Conservation (phyloP, 2,797 vertebrate species). For the Xiphophorus birchmanni region DNA sequence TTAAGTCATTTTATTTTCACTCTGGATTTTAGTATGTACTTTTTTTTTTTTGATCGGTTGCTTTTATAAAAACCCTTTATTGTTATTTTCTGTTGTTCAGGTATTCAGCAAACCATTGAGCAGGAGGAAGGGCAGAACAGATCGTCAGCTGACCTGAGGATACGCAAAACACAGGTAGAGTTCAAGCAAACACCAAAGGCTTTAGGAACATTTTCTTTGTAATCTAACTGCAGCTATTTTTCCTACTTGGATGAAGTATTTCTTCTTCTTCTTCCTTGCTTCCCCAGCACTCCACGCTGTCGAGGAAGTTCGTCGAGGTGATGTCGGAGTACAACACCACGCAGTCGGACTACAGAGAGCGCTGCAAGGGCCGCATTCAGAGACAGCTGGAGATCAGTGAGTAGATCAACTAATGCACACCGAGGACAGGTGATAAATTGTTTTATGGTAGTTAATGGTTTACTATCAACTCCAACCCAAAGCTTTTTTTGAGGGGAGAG, state of each 20-base stretch:
- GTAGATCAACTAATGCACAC: slow-evolving; percentile 54
- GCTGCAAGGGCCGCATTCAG: slow-evolving; percentile 96
- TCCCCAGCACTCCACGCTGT: slow-evolving; percentile 92
- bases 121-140: slow-evolving; percentile 93
- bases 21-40: slow-evolving; percentile 93
- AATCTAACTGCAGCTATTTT: not conserved
- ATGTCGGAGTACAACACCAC: slow-evolving; percentile 98
- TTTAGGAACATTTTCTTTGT: not conserved
- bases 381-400: slow-evolving; percentile 98
- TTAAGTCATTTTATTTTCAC: slow-evolving; percentile 91
- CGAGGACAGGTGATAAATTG: not conserved
- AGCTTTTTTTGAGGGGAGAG: not conserved
- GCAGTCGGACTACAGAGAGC: slow-evolving; percentile 95
- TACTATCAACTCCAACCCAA: not conserved
- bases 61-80: slow-evolving; percentile 65
- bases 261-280: slow-evolving; percentile 1
- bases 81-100: slow-evolving; percentile 62
- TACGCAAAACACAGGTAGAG: slow-evolving; percentile 95
- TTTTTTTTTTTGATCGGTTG: slow-evolving; percentile 87
- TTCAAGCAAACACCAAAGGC: not conserved
- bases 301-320: slow-evolving; percentile 97
- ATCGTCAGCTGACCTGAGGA: slow-evolving; percentile 93
- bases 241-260: not conserved
- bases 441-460: not conserved
- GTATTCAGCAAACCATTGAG: slow-evolving; percentile 94